Conservation (phyloP, 2,113 vertebrate species). For the Polypterus bichir region DNA sequence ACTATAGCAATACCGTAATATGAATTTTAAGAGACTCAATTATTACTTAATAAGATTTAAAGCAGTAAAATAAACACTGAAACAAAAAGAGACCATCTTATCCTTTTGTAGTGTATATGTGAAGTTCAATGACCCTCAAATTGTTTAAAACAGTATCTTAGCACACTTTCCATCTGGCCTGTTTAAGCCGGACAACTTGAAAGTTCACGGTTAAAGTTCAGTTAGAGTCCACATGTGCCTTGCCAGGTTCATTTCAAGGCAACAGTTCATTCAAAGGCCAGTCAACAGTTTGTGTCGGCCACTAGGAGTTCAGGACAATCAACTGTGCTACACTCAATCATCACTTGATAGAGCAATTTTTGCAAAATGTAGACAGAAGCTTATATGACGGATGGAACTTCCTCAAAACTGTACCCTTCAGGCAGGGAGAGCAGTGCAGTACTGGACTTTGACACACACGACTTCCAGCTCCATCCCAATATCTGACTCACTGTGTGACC, state of each 20-base stretch:
- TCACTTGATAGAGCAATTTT: no score
- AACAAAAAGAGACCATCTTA: conserved; percentile 33
- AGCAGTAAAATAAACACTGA: conserved; percentile 37
- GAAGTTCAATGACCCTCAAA: conserved; percentile 42
- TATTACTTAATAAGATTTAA: conserved; percentile 18
- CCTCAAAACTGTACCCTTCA: no score
- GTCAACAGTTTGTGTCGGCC: conserved; percentile 1
- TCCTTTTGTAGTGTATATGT: conserved; percentile 32
- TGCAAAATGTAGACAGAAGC: no score
- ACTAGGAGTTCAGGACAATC: no score
- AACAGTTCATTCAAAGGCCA: conserved; percentile 58
- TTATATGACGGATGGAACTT: no score
- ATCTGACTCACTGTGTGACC: no score
- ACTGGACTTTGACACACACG: no score
- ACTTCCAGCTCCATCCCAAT: no score
- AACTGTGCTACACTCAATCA: no score
- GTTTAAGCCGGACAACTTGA: conserved; percentile 41
- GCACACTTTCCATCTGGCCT: conserved; percentile 52
- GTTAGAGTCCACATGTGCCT: conserved; percentile 48
- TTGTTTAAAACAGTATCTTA: conserved; percentile 43
- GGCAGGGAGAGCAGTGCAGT: no score
- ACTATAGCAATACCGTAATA: no score
- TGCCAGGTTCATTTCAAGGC: conserved; percentile 51
- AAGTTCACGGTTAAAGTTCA: conserved; percentile 65
- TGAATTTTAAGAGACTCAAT: no score